A percentile compares a stretch with the other conserved stretches of the same genome.
These are phyloP conservation scores for Lophura swinhoii DNA, from an alignment of 2,797 vertebrate genomes.

Conservation along the genomic window DNA sequence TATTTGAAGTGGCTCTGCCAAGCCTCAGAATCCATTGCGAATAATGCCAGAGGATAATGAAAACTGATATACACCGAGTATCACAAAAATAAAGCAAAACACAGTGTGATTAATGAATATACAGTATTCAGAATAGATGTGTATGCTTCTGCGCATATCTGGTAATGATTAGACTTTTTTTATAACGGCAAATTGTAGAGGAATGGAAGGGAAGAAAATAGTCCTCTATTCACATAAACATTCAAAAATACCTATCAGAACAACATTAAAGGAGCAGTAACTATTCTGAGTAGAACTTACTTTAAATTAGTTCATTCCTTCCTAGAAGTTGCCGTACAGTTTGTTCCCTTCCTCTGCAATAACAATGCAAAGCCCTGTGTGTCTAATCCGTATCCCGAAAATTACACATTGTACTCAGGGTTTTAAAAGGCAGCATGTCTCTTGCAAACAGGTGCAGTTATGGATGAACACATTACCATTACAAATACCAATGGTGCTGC, in stretches of 20 bases:
- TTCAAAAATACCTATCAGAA: not conserved
- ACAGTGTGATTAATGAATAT: not conserved
- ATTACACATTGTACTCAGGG: not conserved
- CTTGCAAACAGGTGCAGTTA: slow-evolving; percentile 15
- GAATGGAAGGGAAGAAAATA: not conserved
- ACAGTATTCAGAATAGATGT: not conserved
- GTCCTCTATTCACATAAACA: not conserved
- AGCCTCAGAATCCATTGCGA: slow-evolving; percentile 1
- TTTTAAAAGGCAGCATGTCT: slow-evolving; percentile 23
- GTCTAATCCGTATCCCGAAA: not conserved
- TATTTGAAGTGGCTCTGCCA: slow-evolving; percentile 47
- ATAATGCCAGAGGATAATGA: slow-evolving; percentile 28
- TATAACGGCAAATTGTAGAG: not conserved
- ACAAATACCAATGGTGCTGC: slow-evolving; percentile 8
- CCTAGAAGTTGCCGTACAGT: not conserved
- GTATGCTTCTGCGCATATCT: not conserved
- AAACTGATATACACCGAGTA: not conserved
- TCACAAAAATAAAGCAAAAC: slow-evolving; percentile 15
- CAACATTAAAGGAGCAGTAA: slow-evolving; percentile 1
- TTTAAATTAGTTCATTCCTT: not conserved
- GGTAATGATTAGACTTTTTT: not conserved
- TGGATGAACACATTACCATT: not conserved
- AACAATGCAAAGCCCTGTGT: not conserved
- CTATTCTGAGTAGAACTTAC: not conserved
- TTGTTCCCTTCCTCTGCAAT: slow-evolving; percentile 9